phyloP scores from a whole-genome alignment of 2,888 invertebrate species.

The Himalopsyche kuldschensis region DNA sequence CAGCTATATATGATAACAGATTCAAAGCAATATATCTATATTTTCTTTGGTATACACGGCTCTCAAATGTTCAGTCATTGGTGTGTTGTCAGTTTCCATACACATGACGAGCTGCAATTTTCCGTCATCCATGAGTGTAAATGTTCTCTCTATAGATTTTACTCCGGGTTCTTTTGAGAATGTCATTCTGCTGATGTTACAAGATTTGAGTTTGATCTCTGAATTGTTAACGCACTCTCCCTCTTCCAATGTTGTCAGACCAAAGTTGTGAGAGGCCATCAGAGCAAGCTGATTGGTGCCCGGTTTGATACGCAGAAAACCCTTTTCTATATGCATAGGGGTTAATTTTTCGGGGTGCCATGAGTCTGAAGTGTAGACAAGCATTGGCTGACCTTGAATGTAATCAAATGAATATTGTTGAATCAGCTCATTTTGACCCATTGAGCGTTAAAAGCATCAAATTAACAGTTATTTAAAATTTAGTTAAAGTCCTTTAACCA shows the following conservation, averaged over 20 bases:
- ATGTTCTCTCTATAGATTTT: constrained; percentile 51
- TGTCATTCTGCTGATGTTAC: constrained; percentile 54
- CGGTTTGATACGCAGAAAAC: constrained; percentile 62
- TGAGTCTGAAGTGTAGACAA: constrained; percentile 59
- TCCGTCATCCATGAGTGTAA: constrained; percentile 46
- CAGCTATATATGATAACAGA: neutral
- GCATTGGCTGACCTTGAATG: constrained; percentile 60
- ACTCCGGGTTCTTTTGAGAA: constrained; percentile 60
- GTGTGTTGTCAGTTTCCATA: constrained; percentile 62
- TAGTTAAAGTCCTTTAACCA: no score
- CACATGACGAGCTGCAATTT: constrained; percentile 52
- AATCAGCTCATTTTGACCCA: no score
- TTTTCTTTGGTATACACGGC: constrained; percentile 53
- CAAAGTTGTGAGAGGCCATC: constrained; percentile 64
- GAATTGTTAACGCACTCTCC: constrained; percentile 55
- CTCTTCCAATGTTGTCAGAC: constrained; percentile 63
- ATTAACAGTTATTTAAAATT: no score
- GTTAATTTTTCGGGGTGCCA: constrained; percentile 56
- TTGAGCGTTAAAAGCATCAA: no score
- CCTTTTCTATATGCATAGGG: constrained; percentile 66
- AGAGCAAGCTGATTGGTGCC: constrained; percentile 58
- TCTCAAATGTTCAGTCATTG: constrained; percentile 59
- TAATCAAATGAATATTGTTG: no score
- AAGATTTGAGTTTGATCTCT: constrained; percentile 57
- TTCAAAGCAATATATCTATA: neutral